Percentiles rank a stretch among this genome's conserved stretches.
Conservation (phyloP, 1,140 invertebrate species). For the Drosophila ananassae region DNA sequence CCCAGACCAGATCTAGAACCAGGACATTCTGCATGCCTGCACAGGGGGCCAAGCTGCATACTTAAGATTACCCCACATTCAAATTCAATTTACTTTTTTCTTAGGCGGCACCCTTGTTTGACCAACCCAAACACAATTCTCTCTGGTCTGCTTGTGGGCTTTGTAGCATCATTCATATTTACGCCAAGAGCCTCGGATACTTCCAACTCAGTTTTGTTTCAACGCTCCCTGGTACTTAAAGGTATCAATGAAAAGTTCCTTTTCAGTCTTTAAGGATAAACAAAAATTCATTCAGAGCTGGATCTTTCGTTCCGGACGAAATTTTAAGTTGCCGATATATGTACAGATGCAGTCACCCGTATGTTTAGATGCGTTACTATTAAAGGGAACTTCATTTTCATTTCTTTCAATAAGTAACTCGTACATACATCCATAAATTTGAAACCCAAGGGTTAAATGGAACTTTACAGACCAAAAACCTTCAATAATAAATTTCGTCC, state of each 20-base stretch:
- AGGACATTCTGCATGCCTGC: slow-evolving; percentile 6
- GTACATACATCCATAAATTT: too few species aligned
- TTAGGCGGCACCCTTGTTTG: slow-evolving; percentile 21
- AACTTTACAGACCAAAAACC: too few species aligned
- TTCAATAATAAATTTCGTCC: not conserved
- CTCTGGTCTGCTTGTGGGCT: slow-evolving; percentile 40
- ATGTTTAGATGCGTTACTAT: too few species aligned
- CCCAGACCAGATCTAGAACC: slow-evolving; percentile 12
- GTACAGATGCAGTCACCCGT: too few species aligned
- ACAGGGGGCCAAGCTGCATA: not conserved
- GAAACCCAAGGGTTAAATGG: not conserved
- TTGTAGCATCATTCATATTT: slow-evolving; percentile 60
- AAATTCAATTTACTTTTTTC: slow-evolving; percentile 62
- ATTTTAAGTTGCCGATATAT: too few species aligned
- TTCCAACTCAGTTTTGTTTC: slow-evolving; percentile 48
- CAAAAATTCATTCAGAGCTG: too few species aligned
- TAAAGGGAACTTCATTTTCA: too few species aligned
- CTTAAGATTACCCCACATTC: slow-evolving; percentile 33
- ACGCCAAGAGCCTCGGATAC: slow-evolving; percentile 60
- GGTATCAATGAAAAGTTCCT: not conserved
- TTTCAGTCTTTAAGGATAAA: not conserved
- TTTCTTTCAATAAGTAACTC: too few species aligned
- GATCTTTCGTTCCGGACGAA: too few species aligned
- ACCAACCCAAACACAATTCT: slow-evolving; percentile 14
- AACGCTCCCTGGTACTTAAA: not conserved